Conservation (phyloP, 1,140 invertebrate genomes). For the Bradysia coprophila region DNA sequence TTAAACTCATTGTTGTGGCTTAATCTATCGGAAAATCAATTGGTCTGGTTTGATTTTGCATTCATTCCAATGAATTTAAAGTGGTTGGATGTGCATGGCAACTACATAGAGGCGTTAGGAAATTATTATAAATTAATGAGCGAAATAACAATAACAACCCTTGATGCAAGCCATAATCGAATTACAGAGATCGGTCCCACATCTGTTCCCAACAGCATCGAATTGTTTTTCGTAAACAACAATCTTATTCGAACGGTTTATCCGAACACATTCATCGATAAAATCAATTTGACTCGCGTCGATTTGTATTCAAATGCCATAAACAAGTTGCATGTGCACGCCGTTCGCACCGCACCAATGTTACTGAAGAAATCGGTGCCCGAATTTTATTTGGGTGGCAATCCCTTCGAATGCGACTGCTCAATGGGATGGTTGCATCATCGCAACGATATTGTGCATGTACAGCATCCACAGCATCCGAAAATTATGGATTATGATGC, state of each 20-base stretch:
- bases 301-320: slow-evolving; percentile 72
- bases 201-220: slow-evolving; percentile 58
- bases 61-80: slow-evolving; percentile 56
- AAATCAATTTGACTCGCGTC: slow-evolving; percentile 59
- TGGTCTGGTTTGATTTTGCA: slow-evolving; percentile 64
- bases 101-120: slow-evolving; percentile 53
- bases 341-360: slow-evolving; percentile 47
- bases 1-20: slow-evolving; percentile 57
- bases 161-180: slow-evolving; percentile 66
- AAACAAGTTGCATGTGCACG: slow-evolving; percentile 55
- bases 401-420: slow-evolving; percentile 76
- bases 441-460: slow-evolving; percentile 41
- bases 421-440: slow-evolving; percentile 74
- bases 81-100: slow-evolving; percentile 69
- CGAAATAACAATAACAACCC: slow-evolving; percentile 38
- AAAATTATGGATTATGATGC: slow-evolving; percentile 62
- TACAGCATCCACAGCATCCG: slow-evolving; percentile 51
- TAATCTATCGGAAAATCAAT: slow-evolving; percentile 67
- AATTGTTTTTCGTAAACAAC: slow-evolving; percentile 65
- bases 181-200: slow-evolving; percentile 45
- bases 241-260: slow-evolving; percentile 58
- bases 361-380: slow-evolving; percentile 40
- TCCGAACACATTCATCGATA: slow-evolving; percentile 59
- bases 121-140: slow-evolving; percentile 47
- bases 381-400: slow-evolving; percentile 70